These are phyloP conservation scores for Pungitius pungitius DNA, from an alignment of 2,113 vertebrate genomes.

Conservation along the genomic window DNA sequence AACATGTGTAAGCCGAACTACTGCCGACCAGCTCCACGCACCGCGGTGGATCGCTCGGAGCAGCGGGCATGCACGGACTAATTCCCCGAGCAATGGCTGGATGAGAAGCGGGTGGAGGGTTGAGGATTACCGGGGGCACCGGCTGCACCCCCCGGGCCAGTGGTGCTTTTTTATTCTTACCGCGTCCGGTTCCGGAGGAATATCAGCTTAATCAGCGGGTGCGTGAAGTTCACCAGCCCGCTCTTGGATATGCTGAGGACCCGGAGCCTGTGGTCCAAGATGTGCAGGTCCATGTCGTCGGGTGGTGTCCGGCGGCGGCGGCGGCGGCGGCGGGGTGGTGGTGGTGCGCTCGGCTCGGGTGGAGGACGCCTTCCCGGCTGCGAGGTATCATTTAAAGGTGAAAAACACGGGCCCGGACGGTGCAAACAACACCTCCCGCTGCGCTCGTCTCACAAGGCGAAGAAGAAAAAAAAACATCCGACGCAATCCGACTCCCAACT, in stretches of 20 bases:
- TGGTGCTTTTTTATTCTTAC: slow-evolving; percentile 71
- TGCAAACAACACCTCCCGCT: slow-evolving; percentile 15
- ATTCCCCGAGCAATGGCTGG: slow-evolving; percentile 15
- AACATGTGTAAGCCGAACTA: background rate
- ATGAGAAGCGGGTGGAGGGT: slow-evolving; percentile 7
- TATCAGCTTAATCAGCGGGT: slow-evolving; percentile 83
- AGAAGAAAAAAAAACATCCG: slow-evolving; percentile 64
- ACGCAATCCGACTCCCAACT: slow-evolving; percentile 57
- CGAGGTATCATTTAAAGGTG: slow-evolving; percentile 1
- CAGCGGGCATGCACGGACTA: slow-evolving; percentile 48
- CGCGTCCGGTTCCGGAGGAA: slow-evolving; percentile 83
- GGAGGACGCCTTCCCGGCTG: slow-evolving; percentile 19
- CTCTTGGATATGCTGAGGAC: slow-evolving; percentile 82
- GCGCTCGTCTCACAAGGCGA: slow-evolving; percentile 22
- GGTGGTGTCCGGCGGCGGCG: background rate
- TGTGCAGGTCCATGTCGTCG: slow-evolving; percentile 82
- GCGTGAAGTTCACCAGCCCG: slow-evolving; percentile 80
- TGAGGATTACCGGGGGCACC: slow-evolving; percentile 16
- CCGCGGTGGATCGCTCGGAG: background rate
- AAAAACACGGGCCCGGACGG: background rate
- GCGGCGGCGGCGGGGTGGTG: too few species aligned
- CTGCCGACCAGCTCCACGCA: background rate
- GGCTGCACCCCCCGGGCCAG: background rate
- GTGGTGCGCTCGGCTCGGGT: slow-evolving; percentile 4
- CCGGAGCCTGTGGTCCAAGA: slow-evolving; percentile 82